Percentiles rank a stretch among this genome's conserved stretches.
Evolutionary conservation across 2,888 invertebrate genomes (phyloP).

Genomic region (Stenodera caucasica): DNA sequence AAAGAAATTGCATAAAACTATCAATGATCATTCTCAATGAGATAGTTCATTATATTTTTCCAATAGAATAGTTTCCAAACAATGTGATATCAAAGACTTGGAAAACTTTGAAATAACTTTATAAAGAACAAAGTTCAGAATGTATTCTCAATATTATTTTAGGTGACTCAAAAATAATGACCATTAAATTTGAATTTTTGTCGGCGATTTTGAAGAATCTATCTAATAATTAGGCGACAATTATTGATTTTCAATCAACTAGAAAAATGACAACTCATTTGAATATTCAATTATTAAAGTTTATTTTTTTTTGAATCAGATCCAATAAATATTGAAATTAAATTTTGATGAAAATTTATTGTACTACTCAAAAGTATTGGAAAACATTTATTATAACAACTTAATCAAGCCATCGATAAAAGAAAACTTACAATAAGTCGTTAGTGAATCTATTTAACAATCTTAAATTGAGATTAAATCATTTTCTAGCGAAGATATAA

Average conservation of each 20-base stretch:
- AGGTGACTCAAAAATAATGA: too few species aligned
- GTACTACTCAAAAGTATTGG: too few species aligned
- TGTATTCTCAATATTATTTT: background rate
- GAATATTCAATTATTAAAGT: too few species aligned
- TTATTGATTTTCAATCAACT: too few species aligned
- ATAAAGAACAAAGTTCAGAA: background rate
- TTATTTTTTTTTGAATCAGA: too few species aligned
- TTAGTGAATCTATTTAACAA: background rate
- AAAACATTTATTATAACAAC: background rate
- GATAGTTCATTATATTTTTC: background rate
- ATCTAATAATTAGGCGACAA: too few species aligned
- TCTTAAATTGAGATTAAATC: slow-evolving; percentile 2
- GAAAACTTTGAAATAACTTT: background rate
- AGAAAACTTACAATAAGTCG: background rate
- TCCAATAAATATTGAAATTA: too few species aligned
- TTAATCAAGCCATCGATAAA: background rate
- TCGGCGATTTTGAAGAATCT: too few species aligned
- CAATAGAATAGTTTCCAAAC: background rate
- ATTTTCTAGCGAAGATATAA: slow-evolving; percentile 4
- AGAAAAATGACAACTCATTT: too few species aligned
- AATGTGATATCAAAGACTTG: too few species aligned
- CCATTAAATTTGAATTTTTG: too few species aligned
- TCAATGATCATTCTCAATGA: background rate
- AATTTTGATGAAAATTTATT: too few species aligned
- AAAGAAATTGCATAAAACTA: background rate